phyloP scores from a whole-genome alignment of 2,888 invertebrate species.

The Eremobia ochroleuca region DNA sequence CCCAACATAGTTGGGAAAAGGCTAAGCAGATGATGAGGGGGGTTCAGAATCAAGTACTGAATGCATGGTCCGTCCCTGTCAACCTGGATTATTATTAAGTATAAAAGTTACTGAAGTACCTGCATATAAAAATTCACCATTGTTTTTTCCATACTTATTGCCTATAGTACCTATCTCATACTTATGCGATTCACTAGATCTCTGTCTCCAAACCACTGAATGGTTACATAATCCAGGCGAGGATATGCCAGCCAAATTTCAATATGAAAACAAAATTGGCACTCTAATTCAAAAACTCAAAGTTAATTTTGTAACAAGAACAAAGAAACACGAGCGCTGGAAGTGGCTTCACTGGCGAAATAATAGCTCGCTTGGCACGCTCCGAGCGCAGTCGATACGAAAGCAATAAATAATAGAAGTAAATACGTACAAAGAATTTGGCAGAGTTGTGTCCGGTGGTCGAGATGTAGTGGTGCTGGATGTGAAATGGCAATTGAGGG shows the following conservation, averaged over 20 bases:
- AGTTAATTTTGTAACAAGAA: conserved; percentile 74
- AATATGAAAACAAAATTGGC: conserved; percentile 71
- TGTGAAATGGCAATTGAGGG: conserved; percentile 45
- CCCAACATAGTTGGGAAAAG: not conserved
- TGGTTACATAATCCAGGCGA: not conserved
- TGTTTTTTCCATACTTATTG: not conserved
- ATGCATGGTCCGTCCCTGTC: too few relatives aligned
- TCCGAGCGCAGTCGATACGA: conserved; percentile 84
- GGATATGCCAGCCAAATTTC: conserved; percentile 58
- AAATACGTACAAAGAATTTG: conserved; percentile 90
- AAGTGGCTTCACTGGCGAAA: conserved; percentile 79
- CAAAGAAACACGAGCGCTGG: conserved; percentile 77
- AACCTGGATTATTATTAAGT: not conserved
- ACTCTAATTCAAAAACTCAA: conserved; percentile 64
- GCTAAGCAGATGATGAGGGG: not conserved
- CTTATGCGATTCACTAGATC: not conserved
- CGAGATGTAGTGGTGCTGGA: conserved; percentile 74
- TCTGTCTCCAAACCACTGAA: not conserved
- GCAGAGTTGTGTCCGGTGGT: conserved; percentile 83
- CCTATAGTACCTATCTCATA: not conserved
- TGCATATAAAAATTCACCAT: not conserved
- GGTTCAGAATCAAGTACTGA: too few relatives aligned
- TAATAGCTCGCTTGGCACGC: conserved; percentile 82
- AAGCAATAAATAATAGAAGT: conserved; percentile 85
- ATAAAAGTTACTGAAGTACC: not conserved